Evolutionary conservation across 1,140 invertebrate genomes (phyloP).

Genomic region (Plectus sambesii): DNA sequence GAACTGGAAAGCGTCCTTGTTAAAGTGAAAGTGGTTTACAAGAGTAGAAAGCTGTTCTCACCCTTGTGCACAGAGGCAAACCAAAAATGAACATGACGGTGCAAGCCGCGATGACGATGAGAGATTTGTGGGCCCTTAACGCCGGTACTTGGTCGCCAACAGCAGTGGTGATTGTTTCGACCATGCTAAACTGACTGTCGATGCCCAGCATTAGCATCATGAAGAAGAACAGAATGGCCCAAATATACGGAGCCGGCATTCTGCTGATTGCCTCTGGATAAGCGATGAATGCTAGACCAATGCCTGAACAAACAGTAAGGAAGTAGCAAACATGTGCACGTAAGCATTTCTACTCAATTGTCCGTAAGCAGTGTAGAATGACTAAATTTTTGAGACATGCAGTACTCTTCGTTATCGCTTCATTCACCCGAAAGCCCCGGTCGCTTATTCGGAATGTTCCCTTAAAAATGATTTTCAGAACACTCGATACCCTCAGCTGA

Average conservation of each 20-base stretch:
- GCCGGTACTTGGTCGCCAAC: conserved; percentile 22
- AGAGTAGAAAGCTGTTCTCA: too few relatives aligned
- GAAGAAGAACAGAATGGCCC: conserved; percentile 47
- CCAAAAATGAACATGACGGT: conserved; percentile 15
- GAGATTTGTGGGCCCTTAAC: conserved; percentile 16
- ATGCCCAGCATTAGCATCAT: conserved; percentile 48
- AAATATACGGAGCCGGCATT: conserved; percentile 49
- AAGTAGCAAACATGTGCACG: too few relatives aligned
- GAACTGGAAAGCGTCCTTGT: too few relatives aligned
- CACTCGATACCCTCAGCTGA: too few relatives aligned
- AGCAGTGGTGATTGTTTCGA: conserved; percentile 26
- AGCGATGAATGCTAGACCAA: conserved; percentile 38
- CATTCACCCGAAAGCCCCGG: too few relatives aligned
- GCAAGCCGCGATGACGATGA: conserved; percentile 13
- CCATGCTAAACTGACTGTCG: conserved; percentile 35
- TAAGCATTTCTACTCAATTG: too few relatives aligned
- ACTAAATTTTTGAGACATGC: too few relatives aligned
- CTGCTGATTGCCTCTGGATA: conserved; percentile 47
- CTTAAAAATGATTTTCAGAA: too few relatives aligned
- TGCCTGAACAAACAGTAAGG: conserved; percentile 21
- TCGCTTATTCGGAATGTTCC: too few relatives aligned
- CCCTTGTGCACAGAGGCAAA: conserved; percentile 17
- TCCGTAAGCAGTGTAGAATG: too few relatives aligned
- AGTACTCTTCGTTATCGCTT: too few relatives aligned
- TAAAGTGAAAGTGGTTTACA: too few relatives aligned